Conservation (phyloP, 2,888 invertebrate species). For the Andrena fulva region DNA sequence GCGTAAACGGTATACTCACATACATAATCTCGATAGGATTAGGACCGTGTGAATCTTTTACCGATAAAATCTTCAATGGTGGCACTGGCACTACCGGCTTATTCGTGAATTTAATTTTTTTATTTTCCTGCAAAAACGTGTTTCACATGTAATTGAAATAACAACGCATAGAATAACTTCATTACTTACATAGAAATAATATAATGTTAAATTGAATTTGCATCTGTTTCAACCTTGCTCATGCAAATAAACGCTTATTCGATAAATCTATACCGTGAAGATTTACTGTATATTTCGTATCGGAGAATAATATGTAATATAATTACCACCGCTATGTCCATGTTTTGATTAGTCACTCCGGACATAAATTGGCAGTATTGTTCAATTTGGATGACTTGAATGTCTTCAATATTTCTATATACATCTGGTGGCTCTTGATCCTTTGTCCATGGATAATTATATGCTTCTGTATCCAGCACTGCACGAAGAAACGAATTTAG, state of each 20-base stretch:
- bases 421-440: conserved; percentile 89
- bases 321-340: conserved; percentile 23
- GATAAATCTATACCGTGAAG: neutral
- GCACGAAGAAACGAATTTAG: conserved; percentile 13
- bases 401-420: conserved; percentile 86
- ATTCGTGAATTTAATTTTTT: conserved; percentile 32
- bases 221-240: too few relatives aligned
- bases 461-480: conserved; percentile 70
- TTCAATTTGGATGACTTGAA: conserved; percentile 89
- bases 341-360: neutral
- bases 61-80: conserved; percentile 64
- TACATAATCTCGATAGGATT: conserved; percentile 78
- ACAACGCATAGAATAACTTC: too few relatives aligned
- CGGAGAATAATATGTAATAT: neutral
- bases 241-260: neutral
- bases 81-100: conserved; percentile 58
- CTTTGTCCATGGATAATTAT: conserved; percentile 85
- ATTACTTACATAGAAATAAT: too few relatives aligned
- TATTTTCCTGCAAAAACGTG: conserved; percentile 35
- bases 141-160: neutral
- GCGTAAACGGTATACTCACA: conserved; percentile 78
- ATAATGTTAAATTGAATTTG: too few relatives aligned
- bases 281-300: neutral
- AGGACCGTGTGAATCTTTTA: conserved; percentile 71
- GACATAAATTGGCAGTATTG: conserved; percentile 89